phyloP scores from a whole-genome alignment of 2,113 vertebrate species.

The Turdus rufiventris region DNA sequence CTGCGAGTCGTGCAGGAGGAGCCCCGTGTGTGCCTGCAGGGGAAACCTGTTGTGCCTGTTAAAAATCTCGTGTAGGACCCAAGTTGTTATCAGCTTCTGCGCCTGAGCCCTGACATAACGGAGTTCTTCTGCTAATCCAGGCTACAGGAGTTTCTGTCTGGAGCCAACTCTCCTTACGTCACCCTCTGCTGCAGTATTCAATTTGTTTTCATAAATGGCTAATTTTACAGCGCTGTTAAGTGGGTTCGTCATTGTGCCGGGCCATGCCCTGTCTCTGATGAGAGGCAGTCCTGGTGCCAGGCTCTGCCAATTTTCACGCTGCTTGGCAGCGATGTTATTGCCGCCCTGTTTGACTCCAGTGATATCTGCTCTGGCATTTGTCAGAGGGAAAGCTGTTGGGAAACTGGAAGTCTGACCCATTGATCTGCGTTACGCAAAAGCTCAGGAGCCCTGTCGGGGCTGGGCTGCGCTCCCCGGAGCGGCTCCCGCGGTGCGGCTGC shows the following conservation, averaged over 20 bases:
- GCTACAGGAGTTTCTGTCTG: slow-evolving; percentile 63
- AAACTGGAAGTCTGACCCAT: slow-evolving; percentile 37
- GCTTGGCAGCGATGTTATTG: slow-evolving; percentile 56
- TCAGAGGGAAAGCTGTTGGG: slow-evolving; percentile 44
- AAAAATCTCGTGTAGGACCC: slow-evolving; percentile 42
- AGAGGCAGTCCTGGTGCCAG: slow-evolving; percentile 62
- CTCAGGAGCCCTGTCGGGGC: neutral
- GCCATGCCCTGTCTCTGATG: slow-evolving; percentile 62
- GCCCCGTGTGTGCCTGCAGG: neutral
- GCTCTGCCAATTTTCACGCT: slow-evolving; percentile 56
- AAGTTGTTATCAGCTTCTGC: slow-evolving; percentile 48
- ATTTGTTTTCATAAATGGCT: slow-evolving; percentile 76
- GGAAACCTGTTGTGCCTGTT: neutral
- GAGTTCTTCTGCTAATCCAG: slow-evolving; percentile 68
- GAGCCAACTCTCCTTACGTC: slow-evolving; percentile 74
- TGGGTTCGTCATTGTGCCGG: slow-evolving; percentile 67
- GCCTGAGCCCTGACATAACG: slow-evolving; percentile 48
- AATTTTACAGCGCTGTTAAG: slow-evolving; percentile 77
- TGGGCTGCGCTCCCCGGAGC: neutral
- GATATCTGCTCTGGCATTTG: slow-evolving; percentile 56
- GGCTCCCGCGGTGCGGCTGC: neutral
- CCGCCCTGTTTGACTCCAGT: slow-evolving; percentile 63
- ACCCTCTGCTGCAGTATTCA: slow-evolving; percentile 72
- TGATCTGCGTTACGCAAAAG: slow-evolving; percentile 36
- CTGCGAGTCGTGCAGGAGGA: neutral